Base-by-base conservation (phyloP, 2,113 vertebrate genomes). In the Pedetes capensis region DNA sequence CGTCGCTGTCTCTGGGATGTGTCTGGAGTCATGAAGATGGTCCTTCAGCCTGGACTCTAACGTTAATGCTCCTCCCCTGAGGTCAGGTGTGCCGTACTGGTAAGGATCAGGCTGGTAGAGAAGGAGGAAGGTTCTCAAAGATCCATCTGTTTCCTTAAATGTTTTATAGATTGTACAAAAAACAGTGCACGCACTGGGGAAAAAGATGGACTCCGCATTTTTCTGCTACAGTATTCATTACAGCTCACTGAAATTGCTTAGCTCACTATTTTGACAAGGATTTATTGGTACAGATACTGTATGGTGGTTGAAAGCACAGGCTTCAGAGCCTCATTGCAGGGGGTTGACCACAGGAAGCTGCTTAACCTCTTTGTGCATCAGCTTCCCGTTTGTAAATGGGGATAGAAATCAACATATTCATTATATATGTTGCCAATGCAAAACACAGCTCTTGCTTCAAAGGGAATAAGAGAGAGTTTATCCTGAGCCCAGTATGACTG, bases 1-100 rank as follows among this genome's bases (percentile, higher is more conserved):
- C 14, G 6, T 14, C n/a, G 37, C 51, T 23, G 25, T 34, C 42
- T 49, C 55, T 64, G 49, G 42, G 29, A 39, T 5, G 13, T 18
- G 1, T 44, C 22, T 12, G 5, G 44, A 18, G 8, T 59, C 8
- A 18, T 1, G 10, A 2, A 42, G 59, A 32, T 11, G 6, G 29
- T 29, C 53, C 17, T 25, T 27, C 29, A 39, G 2, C 27, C 63
- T 37, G 23, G 4, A 16, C n/a, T 61, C 66, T 29, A 51, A 2
- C 7, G 53, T 16, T 7, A 5, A 18, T 1, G 6, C 42, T 39
- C 34, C 79, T 63, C 37, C 22, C 6, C 34, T 4, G 0, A 23
- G 20, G 22, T 25, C 63, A n/a, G 37, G 25, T 32, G 17, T 27
- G 23, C 47, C 4, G 44, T 34, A 51, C 27, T 69, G 44, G 17